phyloP scores from a whole-genome alignment of 2,888 invertebrate genomes.

The Tetheella fluctuosa region DNA sequence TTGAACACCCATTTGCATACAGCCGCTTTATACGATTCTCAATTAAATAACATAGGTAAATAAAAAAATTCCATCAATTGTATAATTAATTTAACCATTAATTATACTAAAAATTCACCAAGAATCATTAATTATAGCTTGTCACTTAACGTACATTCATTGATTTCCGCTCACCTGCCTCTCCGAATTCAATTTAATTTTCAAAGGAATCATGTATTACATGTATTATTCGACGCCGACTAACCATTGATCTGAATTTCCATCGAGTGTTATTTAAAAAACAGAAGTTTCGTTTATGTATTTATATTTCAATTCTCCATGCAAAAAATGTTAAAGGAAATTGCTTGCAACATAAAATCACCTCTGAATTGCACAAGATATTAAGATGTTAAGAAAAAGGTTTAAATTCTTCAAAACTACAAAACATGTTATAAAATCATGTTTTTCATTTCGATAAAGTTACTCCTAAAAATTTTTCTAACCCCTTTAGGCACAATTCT shows the following conservation, averaged over 20 bases:
- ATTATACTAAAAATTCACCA: not conserved
- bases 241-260: not conserved
- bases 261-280: slow-evolving; percentile 1
- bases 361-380: not conserved
- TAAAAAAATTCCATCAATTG: too few relatives aligned
- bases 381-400: too few relatives aligned
- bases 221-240: not conserved
- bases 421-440: too few relatives aligned
- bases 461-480: too few relatives aligned
- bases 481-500: too few relatives aligned
- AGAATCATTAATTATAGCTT: not conserved
- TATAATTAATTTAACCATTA: too few relatives aligned
- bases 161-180: not conserved
- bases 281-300: not conserved
- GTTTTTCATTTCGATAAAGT: too few relatives aligned
- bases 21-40: too few relatives aligned
- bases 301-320: not conserved
- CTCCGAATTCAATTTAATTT: not conserved
- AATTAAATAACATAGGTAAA: too few relatives aligned
- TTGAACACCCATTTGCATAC: too few relatives aligned
- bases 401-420: too few relatives aligned
- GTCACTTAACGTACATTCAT: not conserved
- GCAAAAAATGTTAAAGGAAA: not conserved
- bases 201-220: too few relatives aligned
- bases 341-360: not conserved